Conservation (phyloP, 2,113 vertebrate genomes). For the Agapornis roseicollis region DNA sequence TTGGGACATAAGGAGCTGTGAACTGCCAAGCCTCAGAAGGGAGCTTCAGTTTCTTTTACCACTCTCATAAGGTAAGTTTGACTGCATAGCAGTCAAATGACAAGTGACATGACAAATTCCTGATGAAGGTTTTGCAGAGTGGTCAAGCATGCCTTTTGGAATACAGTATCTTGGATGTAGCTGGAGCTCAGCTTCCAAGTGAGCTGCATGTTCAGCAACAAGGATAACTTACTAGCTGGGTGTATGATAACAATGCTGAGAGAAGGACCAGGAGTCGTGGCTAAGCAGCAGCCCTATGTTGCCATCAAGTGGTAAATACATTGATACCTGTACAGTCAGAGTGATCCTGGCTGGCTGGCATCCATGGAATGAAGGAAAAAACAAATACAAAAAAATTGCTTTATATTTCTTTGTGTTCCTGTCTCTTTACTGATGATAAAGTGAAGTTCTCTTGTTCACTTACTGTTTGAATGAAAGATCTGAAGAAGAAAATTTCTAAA, state of each 20-base stretch:
- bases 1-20: background rate
- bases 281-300: background rate
- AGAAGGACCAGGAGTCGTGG: background rate
- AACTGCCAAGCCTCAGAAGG: background rate
- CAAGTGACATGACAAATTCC: background rate
- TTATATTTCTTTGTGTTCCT: background rate
- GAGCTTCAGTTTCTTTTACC: background rate
- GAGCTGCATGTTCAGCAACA: background rate
- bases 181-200: background rate
- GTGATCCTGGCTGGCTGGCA: background rate
- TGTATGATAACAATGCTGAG: no score
- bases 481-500: background rate
- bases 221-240: background rate
- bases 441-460: background rate
- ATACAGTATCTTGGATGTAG: background rate
- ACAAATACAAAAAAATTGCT: background rate
- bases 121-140: background rate
- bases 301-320: slow-evolving; percentile 1
- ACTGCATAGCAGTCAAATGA: background rate
- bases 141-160: background rate
- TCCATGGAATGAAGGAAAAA: background rate
- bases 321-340: background rate
- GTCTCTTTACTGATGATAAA: background rate
- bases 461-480: slow-evolving; percentile 8
- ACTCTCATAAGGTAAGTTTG: background rate